Conservation (phyloP, 2,888 invertebrate genomes). For the Tenthredo notha region DNA sequence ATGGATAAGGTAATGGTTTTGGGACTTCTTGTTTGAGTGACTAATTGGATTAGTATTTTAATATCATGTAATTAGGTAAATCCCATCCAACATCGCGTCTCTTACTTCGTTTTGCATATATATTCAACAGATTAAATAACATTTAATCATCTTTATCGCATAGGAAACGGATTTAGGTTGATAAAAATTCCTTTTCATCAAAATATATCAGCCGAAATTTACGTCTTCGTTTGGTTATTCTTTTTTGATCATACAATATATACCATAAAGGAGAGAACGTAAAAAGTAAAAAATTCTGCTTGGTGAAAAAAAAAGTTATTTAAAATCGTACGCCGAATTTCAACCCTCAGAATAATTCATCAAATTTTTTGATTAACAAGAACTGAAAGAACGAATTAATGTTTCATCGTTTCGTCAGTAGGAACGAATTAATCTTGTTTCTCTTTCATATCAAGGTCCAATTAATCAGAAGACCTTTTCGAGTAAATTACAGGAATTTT, state of each 20-base stretch:
- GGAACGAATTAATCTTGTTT: neutral
- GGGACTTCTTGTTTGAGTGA: neutral
- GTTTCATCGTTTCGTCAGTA: neutral
- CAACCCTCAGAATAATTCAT: neutral
- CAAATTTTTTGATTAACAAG: neutral
- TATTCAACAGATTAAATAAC: slow-evolving; percentile 16
- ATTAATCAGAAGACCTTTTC: neutral
- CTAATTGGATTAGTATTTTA: slow-evolving; percentile 29
- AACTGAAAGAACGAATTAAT: neutral
- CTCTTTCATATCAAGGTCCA: neutral
- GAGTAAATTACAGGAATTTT: neutral
- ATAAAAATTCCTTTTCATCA: neutral
- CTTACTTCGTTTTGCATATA: neutral
- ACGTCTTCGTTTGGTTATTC: neutral
- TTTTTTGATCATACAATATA: neutral
- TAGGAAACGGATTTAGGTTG: neutral
- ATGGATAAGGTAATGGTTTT: neutral
- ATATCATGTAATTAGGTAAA: neutral
- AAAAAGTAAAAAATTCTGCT: neutral
- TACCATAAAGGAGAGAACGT: neutral
- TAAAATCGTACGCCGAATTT: neutral
- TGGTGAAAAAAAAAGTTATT: neutral
- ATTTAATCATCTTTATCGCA: slow-evolving; percentile 4
- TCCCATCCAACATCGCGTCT: neutral
- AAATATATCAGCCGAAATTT: neutral